Base-by-base conservation (phyloP, 2,888 invertebrate genomes). In the Tinea pellionella region DNA sequence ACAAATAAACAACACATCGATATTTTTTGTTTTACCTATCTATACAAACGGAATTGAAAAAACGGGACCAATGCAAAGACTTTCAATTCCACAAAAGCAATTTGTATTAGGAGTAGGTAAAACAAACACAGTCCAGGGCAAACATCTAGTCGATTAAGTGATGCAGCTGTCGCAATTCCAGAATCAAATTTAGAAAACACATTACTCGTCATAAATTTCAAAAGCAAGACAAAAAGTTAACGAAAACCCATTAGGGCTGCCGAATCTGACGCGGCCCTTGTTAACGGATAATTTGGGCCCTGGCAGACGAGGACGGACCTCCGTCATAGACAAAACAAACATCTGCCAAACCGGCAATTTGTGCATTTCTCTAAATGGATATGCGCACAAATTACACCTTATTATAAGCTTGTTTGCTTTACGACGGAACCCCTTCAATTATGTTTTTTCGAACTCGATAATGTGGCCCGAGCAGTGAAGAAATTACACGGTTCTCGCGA, bases 391-490 rank as follows among this genome's bases (percentile, higher is more conserved):
- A 87, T 87, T 87, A 87, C 78, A 87, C 72, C 87, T 87, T 87
- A 87, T 87, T 87, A 86, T 87, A 86, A 86, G 86, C 86, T 86
- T 87, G 87, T 87, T 87, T 87, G 87, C 86, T 86, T 87, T 87
- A 84, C 84, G 85, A 84, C 72, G 84, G 82, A 74, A 80, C 84
- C 84, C 86, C 86, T 74, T 77, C 84, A 87, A 86, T 87, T 86
- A 86, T 80, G 80, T 85, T 86, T 85, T 84, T 83, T 78, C 78
- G 73, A 77, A 78, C 81, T 84, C 85, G 77, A 83, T 85, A 84
- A 87, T 80, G 80, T 80, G 79, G 75, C 78, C 73, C 77, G 80
- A 79, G 78, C 79, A 80, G 83, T 80, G 84, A 80, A 83, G 83
- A 84, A 85, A 86, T 86, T 85, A 85, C 75, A 83, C 68, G 78